Conservation (phyloP, 2,888 invertebrate genomes). For the Synergus laeviventris region DNA sequence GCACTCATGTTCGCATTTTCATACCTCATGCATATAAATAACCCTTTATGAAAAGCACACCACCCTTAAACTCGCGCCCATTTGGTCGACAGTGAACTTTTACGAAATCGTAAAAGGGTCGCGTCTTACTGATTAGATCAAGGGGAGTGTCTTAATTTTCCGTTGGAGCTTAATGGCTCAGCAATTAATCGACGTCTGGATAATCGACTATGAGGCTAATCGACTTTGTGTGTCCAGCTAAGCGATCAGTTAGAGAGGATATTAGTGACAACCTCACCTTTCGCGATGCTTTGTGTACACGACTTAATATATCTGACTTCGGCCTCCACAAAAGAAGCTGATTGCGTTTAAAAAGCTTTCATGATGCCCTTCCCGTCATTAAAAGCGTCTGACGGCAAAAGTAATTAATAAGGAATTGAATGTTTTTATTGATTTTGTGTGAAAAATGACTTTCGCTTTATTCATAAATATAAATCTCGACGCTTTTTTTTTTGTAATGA, state of each 20-base stretch:
- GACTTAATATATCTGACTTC: conserved; percentile 24
- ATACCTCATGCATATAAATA: conserved; percentile 40
- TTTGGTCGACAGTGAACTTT: neutral
- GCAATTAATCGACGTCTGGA: conserved; percentile 60
- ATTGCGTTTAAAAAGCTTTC: conserved; percentile 37
- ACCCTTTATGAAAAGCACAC: conserved; percentile 19
- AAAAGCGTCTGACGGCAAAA: conserved; percentile 3
- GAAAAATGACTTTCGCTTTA: too few relatives aligned
- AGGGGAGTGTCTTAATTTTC: conserved; percentile 52
- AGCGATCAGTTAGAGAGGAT: conserved; percentile 48
- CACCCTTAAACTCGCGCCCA: neutral
- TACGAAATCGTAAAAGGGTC: conserved; percentile 40
- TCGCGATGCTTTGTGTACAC: conserved; percentile 41
- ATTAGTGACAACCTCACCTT: conserved; percentile 49
- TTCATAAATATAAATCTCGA: too few relatives aligned
- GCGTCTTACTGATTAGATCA: conserved; percentile 39
- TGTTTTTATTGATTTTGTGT: too few relatives aligned
- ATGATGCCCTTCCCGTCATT: conserved; percentile 28
- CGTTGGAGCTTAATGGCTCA: conserved; percentile 54
- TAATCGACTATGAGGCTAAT: conserved; percentile 57
- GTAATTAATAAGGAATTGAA: neutral
- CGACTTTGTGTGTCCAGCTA: conserved; percentile 48
- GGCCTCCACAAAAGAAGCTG: conserved; percentile 25
- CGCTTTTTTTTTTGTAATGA: too few relatives aligned
- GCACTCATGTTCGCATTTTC: conserved; percentile 51